Base-by-base conservation (phyloP, 2,888 invertebrate species). In the Tenthredo amoena region DNA sequence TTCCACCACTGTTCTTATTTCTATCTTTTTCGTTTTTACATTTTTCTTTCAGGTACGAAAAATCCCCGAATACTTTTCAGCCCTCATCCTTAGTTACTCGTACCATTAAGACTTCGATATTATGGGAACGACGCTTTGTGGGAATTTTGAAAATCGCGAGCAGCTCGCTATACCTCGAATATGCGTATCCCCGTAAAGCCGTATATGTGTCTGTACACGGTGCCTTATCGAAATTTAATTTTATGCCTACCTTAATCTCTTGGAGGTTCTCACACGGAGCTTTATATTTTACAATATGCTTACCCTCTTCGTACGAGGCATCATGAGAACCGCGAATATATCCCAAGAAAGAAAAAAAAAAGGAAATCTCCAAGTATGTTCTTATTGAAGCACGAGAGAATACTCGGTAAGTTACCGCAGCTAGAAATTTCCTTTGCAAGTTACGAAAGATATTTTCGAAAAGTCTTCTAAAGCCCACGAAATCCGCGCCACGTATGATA, bases 371-470 rank as follows among this genome's bases (percentile, higher is more conserved):
- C 21, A 83, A 83, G 83, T 68, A 83, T 83, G 83, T 83, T 58
- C 83, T 83, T 83, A 83, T 83, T 68, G 83, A 83, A 83, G 68
- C 68, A 43, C n/a, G 47, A 47, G 31, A 83, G 83, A 71, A 83
- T 71, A 68, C 83, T 43, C 37, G 83, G 68, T 85, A 87, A 89
- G 87, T 88, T 88, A 88, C 87, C 86, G 72, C 65, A 21, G 86
- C 85, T 85, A 65, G 47, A 90, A 90, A 90, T 89, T 89, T 89
- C 88, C 88, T 87, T 89, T 87, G 88, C 88, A 86, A 87, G 88
- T 87, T 87, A 87, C 87, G 87, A 86, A 87, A 90, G 89, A 90
- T 90, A 91, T 91, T 90, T 90, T 88, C 88, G 88, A 87, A 81
- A 89, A 89, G 89, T 88, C 87, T 86, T 88, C 86, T 84, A 89